Conservation (phyloP, 2,797 vertebrate species). For the Cossypha caffra region DNA sequence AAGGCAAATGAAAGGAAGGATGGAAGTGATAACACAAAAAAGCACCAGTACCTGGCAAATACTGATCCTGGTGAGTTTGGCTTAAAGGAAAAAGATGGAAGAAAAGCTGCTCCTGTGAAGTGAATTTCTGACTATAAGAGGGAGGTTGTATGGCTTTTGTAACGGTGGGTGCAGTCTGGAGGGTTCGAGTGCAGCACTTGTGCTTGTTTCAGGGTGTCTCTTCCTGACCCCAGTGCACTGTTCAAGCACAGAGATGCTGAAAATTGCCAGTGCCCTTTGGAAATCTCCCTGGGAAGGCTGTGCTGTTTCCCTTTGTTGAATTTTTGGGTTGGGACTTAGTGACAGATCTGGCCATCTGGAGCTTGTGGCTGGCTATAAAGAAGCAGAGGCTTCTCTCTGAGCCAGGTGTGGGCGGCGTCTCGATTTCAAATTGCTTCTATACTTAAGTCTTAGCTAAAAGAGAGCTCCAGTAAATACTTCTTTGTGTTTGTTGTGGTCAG, state of each 20-base stretch:
- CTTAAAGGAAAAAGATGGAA: neutral
- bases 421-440: neutral
- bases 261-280: neutral
- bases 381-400: neutral
- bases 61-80: neutral
- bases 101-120: neutral
- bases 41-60: neutral
- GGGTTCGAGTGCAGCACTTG: neutral
- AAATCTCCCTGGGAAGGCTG: neutral
- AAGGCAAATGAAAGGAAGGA: neutral
- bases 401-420: neutral
- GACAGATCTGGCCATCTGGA: constrained; percentile 4
- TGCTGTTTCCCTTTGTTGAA: neutral
- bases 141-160: neutral
- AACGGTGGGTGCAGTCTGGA: neutral
- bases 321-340: neutral
- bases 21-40: neutral
- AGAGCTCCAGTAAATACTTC: neutral
- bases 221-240: neutral
- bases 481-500: constrained; percentile 64
- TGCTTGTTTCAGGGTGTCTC: rapidly evolving
- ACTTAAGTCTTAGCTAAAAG: constrained; percentile 44
- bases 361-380: neutral
- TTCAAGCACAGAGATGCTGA: neutral
- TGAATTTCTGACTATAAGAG: neutral